phyloP scores from a whole-genome alignment of 2,113 vertebrate species.

The Saccopteryx leptura region DNA sequence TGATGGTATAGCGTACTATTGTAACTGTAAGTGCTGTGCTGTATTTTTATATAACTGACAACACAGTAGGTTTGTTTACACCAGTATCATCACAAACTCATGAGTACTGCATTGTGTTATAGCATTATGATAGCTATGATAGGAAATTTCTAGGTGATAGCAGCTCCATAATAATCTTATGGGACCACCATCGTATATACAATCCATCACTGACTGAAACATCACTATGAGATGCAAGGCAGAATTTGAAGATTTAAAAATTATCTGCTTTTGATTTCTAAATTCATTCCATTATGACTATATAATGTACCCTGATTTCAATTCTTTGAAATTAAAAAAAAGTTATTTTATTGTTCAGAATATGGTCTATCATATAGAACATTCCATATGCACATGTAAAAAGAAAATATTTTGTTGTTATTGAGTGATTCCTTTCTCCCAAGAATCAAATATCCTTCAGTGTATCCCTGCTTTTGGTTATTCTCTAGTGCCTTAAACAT shows the following conservation, averaged over 20 bases:
- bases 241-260: conserved; percentile 5
- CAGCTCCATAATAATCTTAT: background rate
- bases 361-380: background rate
- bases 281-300: background rate
- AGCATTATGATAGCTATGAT: background rate
- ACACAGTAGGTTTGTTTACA: too few species aligned
- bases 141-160: background rate
- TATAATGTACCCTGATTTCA: background rate
- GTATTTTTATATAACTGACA: too few species aligned
- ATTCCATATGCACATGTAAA: background rate
- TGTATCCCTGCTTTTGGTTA: background rate
- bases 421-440: background rate
- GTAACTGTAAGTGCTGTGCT: background rate
- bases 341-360: background rate
- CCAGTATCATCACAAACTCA: background rate
- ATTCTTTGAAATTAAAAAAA: conserved; percentile 41
- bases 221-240: background rate
- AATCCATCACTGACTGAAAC: background rate
- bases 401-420: background rate
- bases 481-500: background rate
- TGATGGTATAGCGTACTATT: background rate
- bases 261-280: conserved; percentile 26
- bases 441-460: background rate
- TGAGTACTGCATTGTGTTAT: background rate
- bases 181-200: background rate